Percentiles rank a stretch among this genome's conserved stretches.
These are phyloP conservation scores for Lampris megalopsis DNA, from an alignment of 2,113 vertebrate genomes.

Conservation along the genomic window DNA sequence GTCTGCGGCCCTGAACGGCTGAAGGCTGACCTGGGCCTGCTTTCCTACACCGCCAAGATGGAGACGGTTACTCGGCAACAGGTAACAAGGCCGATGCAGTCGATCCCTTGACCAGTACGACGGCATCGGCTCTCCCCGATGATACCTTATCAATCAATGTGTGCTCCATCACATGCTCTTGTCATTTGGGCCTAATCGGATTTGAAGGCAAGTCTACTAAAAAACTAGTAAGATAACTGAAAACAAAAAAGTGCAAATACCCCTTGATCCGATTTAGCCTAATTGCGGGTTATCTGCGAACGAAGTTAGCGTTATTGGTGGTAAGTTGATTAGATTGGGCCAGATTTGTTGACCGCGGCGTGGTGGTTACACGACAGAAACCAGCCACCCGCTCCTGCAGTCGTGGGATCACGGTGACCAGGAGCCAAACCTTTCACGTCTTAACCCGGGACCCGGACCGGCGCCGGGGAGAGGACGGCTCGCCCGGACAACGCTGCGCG, in stretches of 20 bases:
- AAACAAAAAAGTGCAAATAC: conserved; percentile 1
- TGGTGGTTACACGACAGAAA: conserved; percentile 60
- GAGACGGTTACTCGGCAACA: conserved; percentile 57
- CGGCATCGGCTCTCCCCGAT: not conserved
- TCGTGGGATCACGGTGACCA: conserved; percentile 47
- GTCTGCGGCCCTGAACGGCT: conserved; percentile 54
- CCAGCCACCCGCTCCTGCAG: conserved; percentile 64
- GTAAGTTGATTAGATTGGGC: conserved; percentile 41
- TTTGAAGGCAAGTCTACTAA: conserved; percentile 29
- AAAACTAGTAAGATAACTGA: conserved; percentile 31
- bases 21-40: conserved; percentile 59
- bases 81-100: conserved; percentile 54
- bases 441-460: conserved; percentile 37
- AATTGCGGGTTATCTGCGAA: not conserved
- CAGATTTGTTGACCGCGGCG: conserved; percentile 23
- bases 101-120: not conserved
- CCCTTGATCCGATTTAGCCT: conserved; percentile 44
- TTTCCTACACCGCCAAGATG: conserved; percentile 60
- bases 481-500: conserved; percentile 50
- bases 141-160: conserved; percentile 19
- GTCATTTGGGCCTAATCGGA: conserved; percentile 19
- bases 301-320: conserved; percentile 20
- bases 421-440: conserved; percentile 61
- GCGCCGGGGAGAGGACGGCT: conserved; percentile 29
- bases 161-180: conserved; percentile 28